Base-by-base conservation (phyloP, 2,888 invertebrate species). In the Orthosia cruda region DNA sequence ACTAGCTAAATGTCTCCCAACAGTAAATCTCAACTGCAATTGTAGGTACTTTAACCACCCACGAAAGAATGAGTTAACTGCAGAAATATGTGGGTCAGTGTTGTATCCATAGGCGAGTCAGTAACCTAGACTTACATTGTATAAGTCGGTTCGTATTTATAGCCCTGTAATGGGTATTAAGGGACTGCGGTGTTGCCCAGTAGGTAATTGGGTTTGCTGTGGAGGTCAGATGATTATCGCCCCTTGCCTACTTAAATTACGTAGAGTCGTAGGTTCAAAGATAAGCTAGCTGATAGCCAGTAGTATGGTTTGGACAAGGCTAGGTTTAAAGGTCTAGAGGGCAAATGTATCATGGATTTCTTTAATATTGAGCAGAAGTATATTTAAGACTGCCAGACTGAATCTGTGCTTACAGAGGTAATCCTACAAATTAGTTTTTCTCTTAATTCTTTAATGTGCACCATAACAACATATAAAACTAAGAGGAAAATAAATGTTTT, bases 61-160 rank as follows among this genome's bases (percentile, higher is more conserved):
- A 85, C 81, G 65, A 67, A 4, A 0, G 18, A 50, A 50, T 55
- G 57, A 63, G 58, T 52, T 74, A 81, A 65, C 32, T 52, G 54
- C 23, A 79, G 59, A 59, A 40, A 74, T 59, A 73, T 80, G 32
- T 77, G 55, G 80, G 85, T 80, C 80, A 80, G 58, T 80, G 84
- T 66, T 80, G 23, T 66, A 72, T 80, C 80, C 84, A 80, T 84
- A 50, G 45, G 26, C 15, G 49, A 50, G 65, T n/a, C 49, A 40
- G 50, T 79, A 61, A 64, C 62, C 84, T 55, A 66, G 61, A 45
- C 26, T 55, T 59, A 20, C 13, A 59, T 61, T 26, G 5, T 52
- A 18, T 52, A 54, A 64, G 66, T 49, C 15, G n/a, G 15, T 23
- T 65, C 4, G 20, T 54, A 77, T 81, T 50, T 77, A 77, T 49